Evolutionary conservation across 2,113 vertebrate species (phyloP).

Genomic region (Cavia aperea): DNA sequence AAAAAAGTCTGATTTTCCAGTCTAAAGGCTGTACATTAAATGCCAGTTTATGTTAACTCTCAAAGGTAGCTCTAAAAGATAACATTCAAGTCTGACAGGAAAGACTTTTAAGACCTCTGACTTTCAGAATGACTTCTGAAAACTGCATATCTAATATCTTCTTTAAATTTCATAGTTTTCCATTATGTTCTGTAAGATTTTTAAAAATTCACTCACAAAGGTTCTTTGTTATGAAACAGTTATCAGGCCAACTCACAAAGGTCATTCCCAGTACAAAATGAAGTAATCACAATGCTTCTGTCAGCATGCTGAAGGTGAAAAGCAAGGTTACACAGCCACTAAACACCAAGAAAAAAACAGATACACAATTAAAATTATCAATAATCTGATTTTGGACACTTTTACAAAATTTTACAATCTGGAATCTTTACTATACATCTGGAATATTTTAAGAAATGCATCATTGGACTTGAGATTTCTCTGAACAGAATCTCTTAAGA

Average conservation of each 20-base stretch:
- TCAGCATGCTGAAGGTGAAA: slow-evolving; percentile 23
- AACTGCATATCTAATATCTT: neutral
- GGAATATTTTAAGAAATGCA: slow-evolving; percentile 37
- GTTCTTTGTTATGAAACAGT: slow-evolving; percentile 12
- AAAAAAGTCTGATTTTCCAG: slow-evolving; percentile 12
- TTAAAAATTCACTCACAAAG: slow-evolving; percentile 26
- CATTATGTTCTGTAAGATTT: neutral
- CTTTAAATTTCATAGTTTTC: slow-evolving; percentile 21
- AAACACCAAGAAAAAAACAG: slow-evolving; percentile 28
- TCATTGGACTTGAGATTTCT: neutral
- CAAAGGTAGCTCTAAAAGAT: neutral
- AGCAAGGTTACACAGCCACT: neutral
- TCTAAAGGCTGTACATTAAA: neutral
- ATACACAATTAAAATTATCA: slow-evolving; percentile 31
- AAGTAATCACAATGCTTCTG: neutral
- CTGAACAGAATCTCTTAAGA: slow-evolving; percentile 16
- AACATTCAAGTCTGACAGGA: neutral
- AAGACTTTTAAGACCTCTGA: slow-evolving; percentile 21
- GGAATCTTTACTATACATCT: slow-evolving; percentile 7
- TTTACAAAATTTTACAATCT: neutral
- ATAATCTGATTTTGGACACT: slow-evolving; percentile 29
- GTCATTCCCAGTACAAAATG: slow-evolving; percentile 31
- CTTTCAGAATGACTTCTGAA: slow-evolving; percentile 17
- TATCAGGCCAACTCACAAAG: slow-evolving; percentile 24
- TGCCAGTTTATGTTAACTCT: neutral